Evolutionary conservation across 2,888 invertebrate genomes (phyloP), one percentile per base, ranked within the genome.

Genomic region (Netelia inedita): DNA sequence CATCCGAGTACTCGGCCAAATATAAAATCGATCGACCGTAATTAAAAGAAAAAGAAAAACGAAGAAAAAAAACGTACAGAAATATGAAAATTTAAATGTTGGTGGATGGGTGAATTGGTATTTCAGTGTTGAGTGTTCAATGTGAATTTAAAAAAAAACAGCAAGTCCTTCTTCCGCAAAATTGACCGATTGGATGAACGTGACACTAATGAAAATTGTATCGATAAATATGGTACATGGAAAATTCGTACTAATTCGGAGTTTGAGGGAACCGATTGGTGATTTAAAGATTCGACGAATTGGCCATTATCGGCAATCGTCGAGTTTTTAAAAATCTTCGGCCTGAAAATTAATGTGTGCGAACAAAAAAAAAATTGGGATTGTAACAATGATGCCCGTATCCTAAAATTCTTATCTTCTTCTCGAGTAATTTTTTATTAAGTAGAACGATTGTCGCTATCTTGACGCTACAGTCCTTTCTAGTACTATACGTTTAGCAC

Each of bases 71-170:
- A 65, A 1, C 1, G 14, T 57, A 61, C 50, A 53, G 28, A 19
- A 14, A 69, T 46, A 9, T 23, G 41, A 55, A 68, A 63, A 66
- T 69, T 74, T 59, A n/a, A 57, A 74, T 81, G 69, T 35, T 81
- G 84, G 84, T 85, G 84, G 81, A 61, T 76, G 82, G 85, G 55
- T 82, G 59, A 75, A 82, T 76, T 76, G 85, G 79, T 75, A 65
- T 19, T 61, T 85, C 43, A 71, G 61, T 85, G 79, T 82, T 85
- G 50, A 63, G 72, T 82, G 81, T 79, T 85, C 16, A 71, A 43
- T 79, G 81, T 85, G 59, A 21, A 65, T 61, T 73, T 35, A 28
- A 74, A 41, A 65, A 41, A 50, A 71, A 66, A 3, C 61, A 43
- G 35, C n/a, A 41, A 28, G 41, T 14, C 14, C 14, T 46, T 14